Evolutionary conservation across 2,888 invertebrate species (phyloP).

Genomic region (Scaptomyza flava): DNA sequence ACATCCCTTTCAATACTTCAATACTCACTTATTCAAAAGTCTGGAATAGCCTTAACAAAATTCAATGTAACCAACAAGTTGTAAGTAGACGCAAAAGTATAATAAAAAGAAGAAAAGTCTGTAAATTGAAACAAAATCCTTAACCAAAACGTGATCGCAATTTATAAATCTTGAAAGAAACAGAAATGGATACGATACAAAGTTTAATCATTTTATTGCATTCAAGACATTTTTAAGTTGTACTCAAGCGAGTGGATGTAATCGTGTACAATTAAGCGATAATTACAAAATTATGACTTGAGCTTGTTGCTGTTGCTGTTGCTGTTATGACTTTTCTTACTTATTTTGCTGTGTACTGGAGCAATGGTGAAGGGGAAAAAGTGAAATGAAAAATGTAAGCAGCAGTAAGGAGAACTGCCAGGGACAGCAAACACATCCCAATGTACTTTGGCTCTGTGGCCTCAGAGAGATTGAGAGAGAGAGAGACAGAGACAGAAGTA

Average conservation of each 20-base stretch:
- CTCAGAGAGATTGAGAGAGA: not conserved
- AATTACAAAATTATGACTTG: slow-evolving; percentile 50
- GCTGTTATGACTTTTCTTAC: slow-evolving; percentile 18
- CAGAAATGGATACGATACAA: not conserved
- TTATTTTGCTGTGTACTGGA: slow-evolving; percentile 23
- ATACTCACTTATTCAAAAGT: slow-evolving; percentile 2
- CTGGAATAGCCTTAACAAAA: no score
- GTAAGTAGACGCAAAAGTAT: not conserved
- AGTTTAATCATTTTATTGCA: slow-evolving; percentile 3
- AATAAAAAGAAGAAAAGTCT: not conserved
- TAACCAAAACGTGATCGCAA: not conserved
- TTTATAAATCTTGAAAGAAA: not conserved
- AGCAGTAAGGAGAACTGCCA: not conserved
- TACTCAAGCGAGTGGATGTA: slow-evolving; percentile 21
- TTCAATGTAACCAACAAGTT: no score
- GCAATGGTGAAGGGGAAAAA: not conserved
- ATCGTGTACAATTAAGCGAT: slow-evolving; percentile 46
- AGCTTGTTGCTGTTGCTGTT: slow-evolving; percentile 13
- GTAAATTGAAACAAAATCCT: not conserved
- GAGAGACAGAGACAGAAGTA: slow-evolving; percentile 3
- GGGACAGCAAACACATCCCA: not conserved
- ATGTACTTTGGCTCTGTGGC: not conserved
- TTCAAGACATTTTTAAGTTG: slow-evolving; percentile 1
- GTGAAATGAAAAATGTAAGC: slow-evolving; percentile 5
- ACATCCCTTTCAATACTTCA: no score